Base-by-base conservation (phyloP, 2,888 invertebrate genomes). In the Drosophila demipolita region DNA sequence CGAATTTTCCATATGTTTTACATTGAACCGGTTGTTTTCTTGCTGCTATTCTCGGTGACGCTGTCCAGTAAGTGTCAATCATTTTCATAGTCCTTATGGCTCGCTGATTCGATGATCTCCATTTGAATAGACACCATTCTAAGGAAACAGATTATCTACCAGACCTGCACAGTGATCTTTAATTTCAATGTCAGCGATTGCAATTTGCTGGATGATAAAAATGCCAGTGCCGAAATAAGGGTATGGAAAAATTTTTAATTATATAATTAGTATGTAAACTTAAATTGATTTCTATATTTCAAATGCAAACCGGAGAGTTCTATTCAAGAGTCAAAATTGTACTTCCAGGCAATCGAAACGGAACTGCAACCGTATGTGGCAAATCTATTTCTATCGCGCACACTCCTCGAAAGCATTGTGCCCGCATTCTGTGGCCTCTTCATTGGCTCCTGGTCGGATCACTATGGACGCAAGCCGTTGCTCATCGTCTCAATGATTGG, bases 391-490 rank as follows among this genome's bases (percentile, higher is more conserved):
- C 95, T 96, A 91, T 93, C 94, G 2, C 94, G 94, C 77, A 94
- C 94, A 2, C 91, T 96, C 0, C 92, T 96, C 32, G 95, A 96
- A 81, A 95, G 95, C 45, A 92, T 96, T 64, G 93, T 95, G 52
- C 96, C 96, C 1, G 95, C 96, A 1, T 80, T 96, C 38, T 91
- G 96, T 54, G 95, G 96, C 15, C 93, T 97, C 48, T 96, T 96
- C 89, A 91, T 97, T 75, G 97, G 97, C 9, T 96, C 96, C 0
- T 97, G 97, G 97, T 96, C 96, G 52, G 97, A 97, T 91, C 95
- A 94, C 72, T 94, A 96, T 93, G 97, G 97, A 35, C 94, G 97
- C 65, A 96, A 96, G 90, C 96, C 96, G 6, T 92, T 97, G 67
- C 90, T 97, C 57, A 91, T 96, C 5, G 93, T 95, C 81, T 94